phyloP scores from a whole-genome alignment of 53 echinoderm and acorn worm species.

The Apostichopus leukothele region DNA sequence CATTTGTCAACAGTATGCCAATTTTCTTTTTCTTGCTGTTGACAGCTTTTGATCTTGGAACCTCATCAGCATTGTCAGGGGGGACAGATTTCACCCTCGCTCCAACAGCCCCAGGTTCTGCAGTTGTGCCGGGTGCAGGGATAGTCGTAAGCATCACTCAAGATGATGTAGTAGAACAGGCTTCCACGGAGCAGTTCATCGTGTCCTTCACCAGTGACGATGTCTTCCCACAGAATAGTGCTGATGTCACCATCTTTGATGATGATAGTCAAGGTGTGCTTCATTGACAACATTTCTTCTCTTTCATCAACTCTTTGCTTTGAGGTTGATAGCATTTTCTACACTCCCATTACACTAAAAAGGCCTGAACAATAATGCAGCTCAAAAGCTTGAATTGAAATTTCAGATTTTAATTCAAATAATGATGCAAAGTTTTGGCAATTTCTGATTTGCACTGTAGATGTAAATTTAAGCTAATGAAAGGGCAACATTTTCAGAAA shows the following conservation, averaged over 20 bases:
- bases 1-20: too few relatives aligned
- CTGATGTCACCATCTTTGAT: constrained; percentile 8
- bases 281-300: not conserved
- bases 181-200: not conserved
- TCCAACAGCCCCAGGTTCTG: not conserved
- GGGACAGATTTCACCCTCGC: not conserved
- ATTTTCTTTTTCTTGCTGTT: not conserved
- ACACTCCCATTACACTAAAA: too few relatives aligned
- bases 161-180: not conserved
- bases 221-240: constrained; percentile 19
- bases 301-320: not conserved
- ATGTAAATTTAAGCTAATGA: too few relatives aligned
- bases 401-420: too few relatives aligned
- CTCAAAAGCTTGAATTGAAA: too few relatives aligned
- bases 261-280: constrained; percentile 2
- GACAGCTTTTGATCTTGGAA: not conserved
- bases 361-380: too few relatives aligned
- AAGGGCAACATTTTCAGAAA: too few relatives aligned
- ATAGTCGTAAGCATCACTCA: not conserved
- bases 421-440: too few relatives aligned
- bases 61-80: not conserved
- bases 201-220: not conserved
- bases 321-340: too few relatives aligned
- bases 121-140: not conserved
- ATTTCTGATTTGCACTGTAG: too few relatives aligned